These are phyloP conservation scores for Micromesistius poutassou DNA, from an alignment of 2,797 vertebrate species.

Conservation along the genomic window DNA sequence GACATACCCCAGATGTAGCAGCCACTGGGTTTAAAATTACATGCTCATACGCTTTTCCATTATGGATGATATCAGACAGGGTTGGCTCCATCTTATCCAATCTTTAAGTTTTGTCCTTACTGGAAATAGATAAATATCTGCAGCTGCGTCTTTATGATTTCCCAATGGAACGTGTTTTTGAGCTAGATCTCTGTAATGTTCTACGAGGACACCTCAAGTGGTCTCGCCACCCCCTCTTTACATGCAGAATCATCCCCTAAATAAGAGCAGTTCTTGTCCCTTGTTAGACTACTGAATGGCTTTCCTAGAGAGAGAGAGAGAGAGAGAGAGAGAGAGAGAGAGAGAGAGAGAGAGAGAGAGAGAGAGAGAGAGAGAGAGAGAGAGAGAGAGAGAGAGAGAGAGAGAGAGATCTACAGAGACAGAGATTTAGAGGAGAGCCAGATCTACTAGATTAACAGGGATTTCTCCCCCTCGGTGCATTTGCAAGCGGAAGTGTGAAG, in stretches of 20 bases:
- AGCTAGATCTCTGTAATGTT: background rate
- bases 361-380: slow-evolving; percentile 30
- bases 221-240: no score
- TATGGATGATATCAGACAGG: background rate
- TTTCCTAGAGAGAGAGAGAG: background rate
- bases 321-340: background rate
- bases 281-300: no score
- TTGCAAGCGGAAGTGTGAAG: slow-evolving; percentile 67
- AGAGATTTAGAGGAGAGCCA: slow-evolving; percentile 19
- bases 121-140: background rate
- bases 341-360: slow-evolving; percentile 29
- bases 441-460: slow-evolving; percentile 69
- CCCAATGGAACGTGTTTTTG: background rate
- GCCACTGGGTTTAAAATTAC: no score
- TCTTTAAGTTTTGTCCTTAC: background rate
- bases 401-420: slow-evolving; percentile 45
- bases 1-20: no score
- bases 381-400: slow-evolving; percentile 31
- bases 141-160: background rate
- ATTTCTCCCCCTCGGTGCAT: slow-evolving; percentile 65
- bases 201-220: background rate
- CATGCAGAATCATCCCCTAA: no score
- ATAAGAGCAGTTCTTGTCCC: no score
- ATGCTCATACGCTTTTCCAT: no score
- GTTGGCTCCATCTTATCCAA: background rate